Evolutionary conservation across 2,888 invertebrate species (phyloP), one percentile per base, ranked within the genome.

Genomic region (Tetragonisca angustula): DNA sequence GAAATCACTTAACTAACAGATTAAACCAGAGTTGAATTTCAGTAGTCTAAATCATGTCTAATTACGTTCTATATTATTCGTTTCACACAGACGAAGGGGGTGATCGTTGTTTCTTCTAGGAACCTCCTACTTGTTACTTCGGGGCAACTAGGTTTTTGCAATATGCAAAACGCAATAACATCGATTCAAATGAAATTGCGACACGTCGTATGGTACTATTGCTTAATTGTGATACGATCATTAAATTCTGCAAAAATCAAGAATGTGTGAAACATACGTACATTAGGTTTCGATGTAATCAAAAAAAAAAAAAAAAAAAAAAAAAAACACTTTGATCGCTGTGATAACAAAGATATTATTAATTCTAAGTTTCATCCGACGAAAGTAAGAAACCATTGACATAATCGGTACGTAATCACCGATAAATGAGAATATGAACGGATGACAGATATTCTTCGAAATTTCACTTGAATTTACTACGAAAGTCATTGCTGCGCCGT

Each of bases 51-150:
- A n/a, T 56, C 54, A 49, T 52, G 15, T 62, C 67, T 59, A 36
- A 15, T 70, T 36, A 32, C 9, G 21, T 73, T n/a, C 15, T 24
- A 32, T 59, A 17, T 9, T n/a, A 17, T 9, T 50, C 5, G 27
- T 68, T 27, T 50, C 24, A 24, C 21, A 54, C 24, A 65, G 64
- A 24, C 13, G 13, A 49, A 27, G 13, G 13, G 27, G 4, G 5
- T 59, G 27, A 43, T 61, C n/a, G 3, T 49, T 73, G 13, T 77
- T 78, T 78, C 73, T 73, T 65, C 64, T 59, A 78, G 49, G 56
- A 6, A 56, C 49, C 64, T 65, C n/a, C n/a, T 21, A 36, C 32
- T 32, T 61, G n/a, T 49, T 49, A 54, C 73, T 54, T 77, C 73
- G 27, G 54, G 64, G n/a, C 52, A 64, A 52, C 61, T n/a, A 15